Evolutionary conservation across 2,888 invertebrate species (phyloP).

Genomic region (Crepidodera aurea): DNA sequence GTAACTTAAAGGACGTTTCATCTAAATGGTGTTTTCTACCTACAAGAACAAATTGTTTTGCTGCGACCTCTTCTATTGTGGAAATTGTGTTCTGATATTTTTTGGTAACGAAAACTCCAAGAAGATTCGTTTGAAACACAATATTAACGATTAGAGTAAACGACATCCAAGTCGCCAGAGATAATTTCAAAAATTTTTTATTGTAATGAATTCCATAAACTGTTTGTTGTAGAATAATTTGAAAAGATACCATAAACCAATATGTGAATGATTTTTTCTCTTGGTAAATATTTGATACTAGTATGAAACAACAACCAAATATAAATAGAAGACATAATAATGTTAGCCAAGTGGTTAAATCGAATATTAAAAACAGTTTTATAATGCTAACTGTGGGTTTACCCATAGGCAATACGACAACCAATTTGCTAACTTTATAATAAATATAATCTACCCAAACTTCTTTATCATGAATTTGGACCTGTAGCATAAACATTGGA

Average conservation of each 20-base stretch:
- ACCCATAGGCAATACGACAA: slow-evolving; percentile 3
- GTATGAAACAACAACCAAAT: slow-evolving; percentile 2
- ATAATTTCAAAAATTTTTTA: background rate
- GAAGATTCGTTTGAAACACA: slow-evolving; percentile 18
- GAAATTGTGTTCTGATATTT: background rate
- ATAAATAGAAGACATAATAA: background rate
- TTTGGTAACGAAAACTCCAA: slow-evolving; percentile 1
- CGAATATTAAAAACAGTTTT: slow-evolving; percentile 8
- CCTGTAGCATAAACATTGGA: slow-evolving; percentile 6
- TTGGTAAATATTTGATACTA: background rate
- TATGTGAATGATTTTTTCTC: background rate
- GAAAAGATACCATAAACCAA: slow-evolving; percentile 7
- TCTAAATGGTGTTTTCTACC: background rate
- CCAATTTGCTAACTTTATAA: slow-evolving; percentile 8
- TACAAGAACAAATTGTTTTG: background rate
- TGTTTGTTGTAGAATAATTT: slow-evolving; percentile 11
- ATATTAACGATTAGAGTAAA: slow-evolving; percentile 16
- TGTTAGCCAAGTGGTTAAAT: slow-evolving; percentile 13
- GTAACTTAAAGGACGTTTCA: background rate
- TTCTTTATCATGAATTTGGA: background rate
- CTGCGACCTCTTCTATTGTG: slow-evolving; percentile 8
- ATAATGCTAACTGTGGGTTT: background rate
- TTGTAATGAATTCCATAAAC: background rate
- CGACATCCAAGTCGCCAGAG: slow-evolving; percentile 3
- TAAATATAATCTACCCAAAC: slow-evolving; percentile 8